These are phyloP conservation scores for Paracentrotus lividus DNA, from an alignment of 53 echinoderm and acorn worm species.

Conservation along the genomic window DNA sequence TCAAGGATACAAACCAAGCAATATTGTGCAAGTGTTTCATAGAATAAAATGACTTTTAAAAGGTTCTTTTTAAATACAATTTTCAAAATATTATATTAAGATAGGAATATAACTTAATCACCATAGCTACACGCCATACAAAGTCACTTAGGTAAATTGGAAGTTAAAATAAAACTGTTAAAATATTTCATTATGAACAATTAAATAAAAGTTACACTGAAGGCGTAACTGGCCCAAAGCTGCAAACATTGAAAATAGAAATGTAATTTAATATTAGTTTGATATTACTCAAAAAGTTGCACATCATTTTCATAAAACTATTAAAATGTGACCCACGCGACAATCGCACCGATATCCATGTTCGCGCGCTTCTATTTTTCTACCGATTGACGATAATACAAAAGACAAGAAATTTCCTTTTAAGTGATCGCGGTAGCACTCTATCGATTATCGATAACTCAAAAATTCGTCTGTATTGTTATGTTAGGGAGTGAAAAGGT, in stretches of 20 bases:
- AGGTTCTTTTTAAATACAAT: too few species aligned
- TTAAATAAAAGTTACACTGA: not conserved
- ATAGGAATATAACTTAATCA: too few species aligned
- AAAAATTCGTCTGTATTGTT: not conserved
- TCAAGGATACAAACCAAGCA: too few species aligned
- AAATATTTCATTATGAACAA: not conserved
- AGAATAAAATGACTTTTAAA: too few species aligned
- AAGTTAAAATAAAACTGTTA: too few species aligned
- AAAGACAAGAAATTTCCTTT: conserved; percentile 32
- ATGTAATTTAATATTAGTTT: too few species aligned
- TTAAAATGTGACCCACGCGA: conserved; percentile 1
- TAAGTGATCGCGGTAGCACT: not conserved
- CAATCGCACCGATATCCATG: not conserved
- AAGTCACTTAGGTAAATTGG: too few species aligned
- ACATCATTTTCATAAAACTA: not conserved
- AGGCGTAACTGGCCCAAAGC: not conserved
- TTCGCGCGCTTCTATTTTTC: conserved; percentile 46
- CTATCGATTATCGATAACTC: conserved; percentile 54
- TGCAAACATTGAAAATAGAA: not conserved
- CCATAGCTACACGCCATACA: too few species aligned
- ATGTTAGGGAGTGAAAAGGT: not conserved
- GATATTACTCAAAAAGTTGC: not conserved
- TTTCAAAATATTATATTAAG: too few species aligned
- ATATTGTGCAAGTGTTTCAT: too few species aligned
- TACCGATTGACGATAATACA: conserved; percentile 8